phyloP scores from a whole-genome alignment of 1,140 invertebrate species.

The Rhagoletis zephyria region DNA sequence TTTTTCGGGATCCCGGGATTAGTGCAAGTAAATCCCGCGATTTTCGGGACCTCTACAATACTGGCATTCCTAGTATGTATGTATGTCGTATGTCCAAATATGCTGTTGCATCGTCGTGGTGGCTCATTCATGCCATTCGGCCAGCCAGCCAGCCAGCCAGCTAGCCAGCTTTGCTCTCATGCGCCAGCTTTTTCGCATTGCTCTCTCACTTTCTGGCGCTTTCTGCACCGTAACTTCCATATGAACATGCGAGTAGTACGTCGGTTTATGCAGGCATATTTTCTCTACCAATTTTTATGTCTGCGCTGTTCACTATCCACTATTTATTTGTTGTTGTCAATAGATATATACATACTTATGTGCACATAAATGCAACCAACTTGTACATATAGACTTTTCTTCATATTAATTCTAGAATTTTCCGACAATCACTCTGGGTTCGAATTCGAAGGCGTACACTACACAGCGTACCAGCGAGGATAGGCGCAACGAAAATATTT shows the following conservation, averaged over 20 bases:
- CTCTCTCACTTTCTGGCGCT: constrained; percentile 11
- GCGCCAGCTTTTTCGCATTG: not conserved
- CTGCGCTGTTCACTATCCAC: not conserved
- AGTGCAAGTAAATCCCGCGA: no score
- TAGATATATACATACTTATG: not conserved
- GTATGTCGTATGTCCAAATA: not conserved
- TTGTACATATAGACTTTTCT: constrained; percentile 8
- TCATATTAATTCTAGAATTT: constrained; percentile 48
- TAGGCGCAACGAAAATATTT: not conserved
- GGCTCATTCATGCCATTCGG: constrained; percentile 1
- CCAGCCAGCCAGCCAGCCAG: no score
- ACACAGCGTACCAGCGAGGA: not conserved
- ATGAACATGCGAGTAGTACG: not conserved
- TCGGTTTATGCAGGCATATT: constrained; percentile 30
- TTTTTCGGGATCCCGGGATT: no score
- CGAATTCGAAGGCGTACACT: constrained; percentile 28
- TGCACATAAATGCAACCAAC: not conserved
- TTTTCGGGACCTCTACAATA: no score
- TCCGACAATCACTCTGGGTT: constrained; percentile 39
- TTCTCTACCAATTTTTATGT: constrained; percentile 30
- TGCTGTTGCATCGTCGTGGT: not conserved
- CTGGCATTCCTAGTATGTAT: not conserved
- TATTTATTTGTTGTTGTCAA: not conserved
- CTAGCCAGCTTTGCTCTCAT: not conserved
- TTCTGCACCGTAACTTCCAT: not conserved